Base-by-base conservation (phyloP, 2,888 invertebrate species). In the Drosophila multiciliata region DNA sequence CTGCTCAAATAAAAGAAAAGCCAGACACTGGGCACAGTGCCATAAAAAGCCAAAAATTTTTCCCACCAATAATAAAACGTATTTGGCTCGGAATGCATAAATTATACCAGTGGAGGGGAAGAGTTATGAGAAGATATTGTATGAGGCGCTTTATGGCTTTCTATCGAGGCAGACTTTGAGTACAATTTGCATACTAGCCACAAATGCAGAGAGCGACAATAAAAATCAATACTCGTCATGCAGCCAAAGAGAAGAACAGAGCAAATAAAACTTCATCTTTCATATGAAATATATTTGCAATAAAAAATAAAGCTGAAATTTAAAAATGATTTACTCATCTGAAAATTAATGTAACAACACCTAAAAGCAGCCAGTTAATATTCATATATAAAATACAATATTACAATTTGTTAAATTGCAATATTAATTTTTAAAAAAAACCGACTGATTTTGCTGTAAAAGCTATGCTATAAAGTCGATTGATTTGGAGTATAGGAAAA, bases 161-260 rank as follows among this genome's bases (percentile, higher is more conserved):
- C 17, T 23, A 53, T 33, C 7, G 36, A 45, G 45, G 7, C 59
- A 57, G 49, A 60, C n/a, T 20, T 36, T n/a, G 26, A 17, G 38
- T 35, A 15, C 52, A 55, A 68, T 68, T 68, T 67, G 45, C 68
- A 68, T 67, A 53, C 35, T 8, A 17, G 35, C 67, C 35, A 36
- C 26, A 38, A 58, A 26, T 15, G 32, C 17, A 35, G 17, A n/a
- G 23, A 17, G 23, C n/a, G 50, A 23, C 40, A 58, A 45, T 67
- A 33, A 53, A 68, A 68, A 69, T 69, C 68, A 40, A 69, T 69
- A 69, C 26, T 59, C 48, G 53, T 53, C 59, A 59, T 20, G 17
- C 15, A 7, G 32, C 11, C 11, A 45, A 32, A n/a, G n/a, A 23
- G 36, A 15, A 4, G 11, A 38, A 45, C 23, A 15, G 15, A 23